Percentiles rank a stretch among this genome's conserved stretches.
Conservation (phyloP, 2,888 invertebrate species). For the Ectobius pallidus region DNA sequence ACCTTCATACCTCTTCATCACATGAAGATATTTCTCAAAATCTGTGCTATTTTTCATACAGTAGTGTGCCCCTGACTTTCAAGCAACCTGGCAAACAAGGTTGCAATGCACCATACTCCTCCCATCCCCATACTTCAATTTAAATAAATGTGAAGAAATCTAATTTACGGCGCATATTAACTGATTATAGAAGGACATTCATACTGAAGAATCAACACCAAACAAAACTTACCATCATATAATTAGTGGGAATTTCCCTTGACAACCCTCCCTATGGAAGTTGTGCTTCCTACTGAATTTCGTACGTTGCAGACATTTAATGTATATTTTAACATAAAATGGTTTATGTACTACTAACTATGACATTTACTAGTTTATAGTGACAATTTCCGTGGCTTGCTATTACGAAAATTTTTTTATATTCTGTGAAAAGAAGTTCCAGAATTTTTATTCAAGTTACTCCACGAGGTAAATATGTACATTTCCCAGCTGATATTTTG, state of each 20-base stretch:
- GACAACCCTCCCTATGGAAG: slow-evolving; percentile 6
- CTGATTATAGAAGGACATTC: no score
- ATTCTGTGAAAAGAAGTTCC: slow-evolving; percentile 1
- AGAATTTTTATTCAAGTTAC: slow-evolving; percentile 10
- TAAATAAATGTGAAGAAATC: background rate
- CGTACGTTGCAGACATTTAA: background rate
- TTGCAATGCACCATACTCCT: background rate
- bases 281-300: background rate
- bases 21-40: no score
- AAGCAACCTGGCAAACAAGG: slow-evolving; percentile 9
- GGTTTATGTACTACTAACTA: no score
- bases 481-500: slow-evolving; percentile 36
- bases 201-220: no score
- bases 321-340: no score
- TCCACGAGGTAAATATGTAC: slow-evolving; percentile 30
- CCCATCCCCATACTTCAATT: background rate
- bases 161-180: no score
- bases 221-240: background rate
- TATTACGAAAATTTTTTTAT: slow-evolving; percentile 1
- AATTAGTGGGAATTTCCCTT: background rate
- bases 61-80: slow-evolving; percentile 27
- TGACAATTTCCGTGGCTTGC: no score
- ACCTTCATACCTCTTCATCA: no score
- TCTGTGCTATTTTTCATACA: no score
- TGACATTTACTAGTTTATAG: no score